Conservation (phyloP, 1,140 invertebrate genomes). For the Rhopalosiphum maidis region DNA sequence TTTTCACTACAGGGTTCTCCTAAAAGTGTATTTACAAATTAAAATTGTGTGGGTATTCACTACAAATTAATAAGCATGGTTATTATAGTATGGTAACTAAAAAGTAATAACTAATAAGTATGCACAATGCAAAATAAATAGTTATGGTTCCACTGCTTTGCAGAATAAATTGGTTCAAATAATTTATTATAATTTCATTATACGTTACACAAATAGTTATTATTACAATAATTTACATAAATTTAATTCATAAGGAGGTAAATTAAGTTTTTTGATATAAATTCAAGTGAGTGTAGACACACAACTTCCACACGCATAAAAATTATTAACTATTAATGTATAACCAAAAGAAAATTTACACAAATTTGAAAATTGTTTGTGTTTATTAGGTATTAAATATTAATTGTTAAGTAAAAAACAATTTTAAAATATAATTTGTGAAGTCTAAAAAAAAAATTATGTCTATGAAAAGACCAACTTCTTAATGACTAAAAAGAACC, state of each 20-base stretch:
- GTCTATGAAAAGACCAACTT: background rate
- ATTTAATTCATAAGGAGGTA: background rate
- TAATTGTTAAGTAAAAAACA: too few relatives aligned
- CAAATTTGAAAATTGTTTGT: background rate
- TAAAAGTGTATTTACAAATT: conserved; percentile 47
- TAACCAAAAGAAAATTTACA: background rate
- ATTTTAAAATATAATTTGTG: background rate
- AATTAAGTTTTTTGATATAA: background rate
- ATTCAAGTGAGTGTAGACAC: background rate
- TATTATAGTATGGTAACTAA: background rate
- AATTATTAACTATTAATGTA: background rate
- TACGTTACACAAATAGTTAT: background rate
- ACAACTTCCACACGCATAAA: background rate
- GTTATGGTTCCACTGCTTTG: background rate
- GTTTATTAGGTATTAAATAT: background rate
- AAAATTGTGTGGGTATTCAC: background rate
- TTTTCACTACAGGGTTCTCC: conserved; percentile 30
- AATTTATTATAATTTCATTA: background rate
- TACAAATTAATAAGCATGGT: background rate
- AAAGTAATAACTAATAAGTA: background rate
- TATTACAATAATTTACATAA: background rate
- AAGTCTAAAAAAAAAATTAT: background rate
- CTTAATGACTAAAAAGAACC: background rate
- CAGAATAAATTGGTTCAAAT: background rate
- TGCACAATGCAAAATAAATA: background rate